Percentiles rank a stretch among this genome's conserved stretches.
phyloP scores from a whole-genome alignment of 2,888 invertebrate genomes.

The Seira ritae region DNA sequence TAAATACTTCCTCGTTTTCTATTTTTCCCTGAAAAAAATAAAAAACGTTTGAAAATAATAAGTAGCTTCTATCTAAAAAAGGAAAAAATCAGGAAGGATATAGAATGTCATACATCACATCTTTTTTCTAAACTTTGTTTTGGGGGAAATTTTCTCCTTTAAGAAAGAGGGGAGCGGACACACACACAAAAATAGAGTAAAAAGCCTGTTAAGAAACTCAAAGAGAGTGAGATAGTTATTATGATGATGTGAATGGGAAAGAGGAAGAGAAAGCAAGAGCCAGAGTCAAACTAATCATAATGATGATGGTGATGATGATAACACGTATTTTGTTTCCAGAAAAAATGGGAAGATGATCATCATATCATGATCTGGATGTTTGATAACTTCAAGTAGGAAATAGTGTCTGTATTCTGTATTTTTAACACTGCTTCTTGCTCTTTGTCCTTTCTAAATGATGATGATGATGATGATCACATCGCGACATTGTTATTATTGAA shows the following conservation, averaged over 20 bases:
- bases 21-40: constrained; percentile 55
- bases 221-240: constrained; percentile 3
- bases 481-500: too few relatives aligned
- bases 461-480: too few relatives aligned
- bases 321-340: constrained; percentile 50
- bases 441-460: too few relatives aligned
- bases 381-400: too few relatives aligned
- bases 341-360: too few relatives aligned
- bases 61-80: constrained; percentile 43
- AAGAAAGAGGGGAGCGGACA: constrained; percentile 42
- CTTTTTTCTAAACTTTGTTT: constrained; percentile 53
- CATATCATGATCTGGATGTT: too few relatives aligned
- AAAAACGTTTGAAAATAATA: constrained; percentile 49
- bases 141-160: constrained; percentile 26
- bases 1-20: constrained; percentile 28
- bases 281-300: constrained; percentile 28
- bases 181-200: not conserved
- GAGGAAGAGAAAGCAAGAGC: too few relatives aligned
- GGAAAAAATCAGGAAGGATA: constrained; percentile 51
- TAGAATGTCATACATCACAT: constrained; percentile 58
- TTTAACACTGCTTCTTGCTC: too few relatives aligned
- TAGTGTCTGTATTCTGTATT: too few relatives aligned
- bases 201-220: not conserved
- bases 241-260: too few relatives aligned
- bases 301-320: constrained; percentile 43